These are phyloP conservation scores for Balanococcus diminutus DNA, from an alignment of 2,888 invertebrate genomes.

Conservation along the genomic window DNA sequence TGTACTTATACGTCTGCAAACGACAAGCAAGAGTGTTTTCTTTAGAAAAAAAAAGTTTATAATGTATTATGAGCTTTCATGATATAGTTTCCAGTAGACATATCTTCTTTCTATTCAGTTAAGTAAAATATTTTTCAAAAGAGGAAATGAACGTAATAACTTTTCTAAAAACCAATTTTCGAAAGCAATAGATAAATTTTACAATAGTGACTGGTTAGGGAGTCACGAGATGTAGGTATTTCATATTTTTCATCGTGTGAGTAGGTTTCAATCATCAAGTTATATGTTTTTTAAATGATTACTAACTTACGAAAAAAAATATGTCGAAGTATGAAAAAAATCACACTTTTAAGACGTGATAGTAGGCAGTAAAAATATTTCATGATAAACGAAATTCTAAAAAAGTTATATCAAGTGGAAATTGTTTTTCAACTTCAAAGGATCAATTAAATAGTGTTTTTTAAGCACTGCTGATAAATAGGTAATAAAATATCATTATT, in stretches of 20 bases:
- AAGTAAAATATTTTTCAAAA: background rate
- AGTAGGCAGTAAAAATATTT: background rate
- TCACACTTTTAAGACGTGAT: background rate
- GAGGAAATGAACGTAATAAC: background rate
- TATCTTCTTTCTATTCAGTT: background rate
- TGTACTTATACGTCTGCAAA: background rate
- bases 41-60: background rate
- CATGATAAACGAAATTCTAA: background rate
- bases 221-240: no score
- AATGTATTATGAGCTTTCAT: background rate
- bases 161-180: background rate
- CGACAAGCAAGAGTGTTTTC: background rate
- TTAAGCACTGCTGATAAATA: background rate
- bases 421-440: background rate
- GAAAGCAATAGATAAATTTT: background rate
- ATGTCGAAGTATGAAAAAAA: background rate
- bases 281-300: background rate
- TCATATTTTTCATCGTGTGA: background rate
- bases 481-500: slow-evolving; percentile 11
- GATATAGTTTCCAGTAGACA: background rate
- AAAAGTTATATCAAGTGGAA: background rate
- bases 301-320: background rate
- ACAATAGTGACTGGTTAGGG: background rate
- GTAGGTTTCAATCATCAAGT: no score
- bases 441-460: background rate